These are phyloP conservation scores for Sthenelais limicola DNA, from an alignment of 2,888 invertebrate genomes.

Conservation along the genomic window DNA sequence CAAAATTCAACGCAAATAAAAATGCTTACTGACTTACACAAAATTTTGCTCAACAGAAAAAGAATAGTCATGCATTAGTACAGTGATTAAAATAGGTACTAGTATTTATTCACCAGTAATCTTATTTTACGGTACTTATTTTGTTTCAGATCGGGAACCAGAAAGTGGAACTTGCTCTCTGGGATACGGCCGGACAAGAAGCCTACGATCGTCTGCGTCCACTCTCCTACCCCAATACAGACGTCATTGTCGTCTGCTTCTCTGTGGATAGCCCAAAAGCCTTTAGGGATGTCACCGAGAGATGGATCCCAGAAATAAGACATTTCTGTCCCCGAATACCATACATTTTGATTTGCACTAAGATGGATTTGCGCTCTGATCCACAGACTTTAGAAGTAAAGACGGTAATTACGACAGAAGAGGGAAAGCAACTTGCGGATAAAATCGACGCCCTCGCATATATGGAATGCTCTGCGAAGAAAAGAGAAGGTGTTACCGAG, in stretches of 20 bases:
- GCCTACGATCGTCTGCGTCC: slow-evolving; percentile 38
- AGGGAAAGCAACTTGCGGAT: slow-evolving; percentile 23
- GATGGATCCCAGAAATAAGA: slow-evolving; percentile 34
- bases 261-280: slow-evolving; percentile 26
- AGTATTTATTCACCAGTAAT: no score
- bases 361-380: slow-evolving; percentile 25
- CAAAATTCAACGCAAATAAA: no score
- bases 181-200: slow-evolving; percentile 39
- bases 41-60: no score
- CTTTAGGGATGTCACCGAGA: slow-evolving; percentile 32
- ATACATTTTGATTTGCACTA: slow-evolving; percentile 25
- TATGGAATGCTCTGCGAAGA: slow-evolving; percentile 35
- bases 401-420: slow-evolving; percentile 18
- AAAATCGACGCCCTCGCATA: slow-evolving; percentile 26
- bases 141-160: slow-evolving; percentile 6
- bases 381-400: background rate
- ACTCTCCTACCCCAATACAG: slow-evolving; percentile 38
- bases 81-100: no score
- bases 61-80: no score
- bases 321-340: slow-evolving; percentile 36
- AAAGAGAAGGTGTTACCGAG: slow-evolving; percentile 31
- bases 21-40: no score
- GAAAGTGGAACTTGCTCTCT: slow-evolving; percentile 33
- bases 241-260: slow-evolving; percentile 36
- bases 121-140: no score